phyloP scores from a whole-genome alignment of 2,888 invertebrate species.

The Crematogaster levior region DNA sequence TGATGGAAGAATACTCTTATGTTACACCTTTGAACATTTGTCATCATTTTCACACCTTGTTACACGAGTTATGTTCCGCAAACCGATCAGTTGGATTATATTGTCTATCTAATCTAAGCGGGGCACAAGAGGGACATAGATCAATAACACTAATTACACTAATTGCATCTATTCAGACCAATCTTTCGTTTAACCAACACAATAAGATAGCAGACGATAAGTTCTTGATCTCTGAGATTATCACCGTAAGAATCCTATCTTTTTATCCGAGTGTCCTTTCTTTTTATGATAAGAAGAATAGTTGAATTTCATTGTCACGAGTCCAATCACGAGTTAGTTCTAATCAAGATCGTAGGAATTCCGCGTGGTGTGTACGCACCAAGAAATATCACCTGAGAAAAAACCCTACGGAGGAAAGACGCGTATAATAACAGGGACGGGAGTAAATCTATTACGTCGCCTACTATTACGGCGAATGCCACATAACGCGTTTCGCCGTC shows the following conservation, averaged over 20 bases:
- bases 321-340: conserved; percentile 8
- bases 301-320: conserved; percentile 1
- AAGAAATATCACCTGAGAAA: conserved; percentile 52
- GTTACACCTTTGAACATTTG: conserved; percentile 44
- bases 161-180: conserved; percentile 12
- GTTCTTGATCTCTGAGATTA: not conserved
- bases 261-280: not conserved
- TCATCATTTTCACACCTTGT: conserved; percentile 51
- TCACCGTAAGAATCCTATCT: not conserved
- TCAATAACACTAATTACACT: conserved; percentile 43
- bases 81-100: conserved; percentile 19
- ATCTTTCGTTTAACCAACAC: not conserved
- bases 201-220: too few species aligned
- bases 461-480: conserved; percentile 44
- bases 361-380: not conserved
- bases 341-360: not conserved
- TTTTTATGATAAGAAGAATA: not conserved
- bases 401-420: conserved; percentile 31
- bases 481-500: conserved; percentile 35
- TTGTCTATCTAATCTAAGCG: conserved; percentile 17
- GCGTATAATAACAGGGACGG: conserved; percentile 12
- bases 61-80: conserved; percentile 32
- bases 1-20: conserved; percentile 5
- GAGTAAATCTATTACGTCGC: conserved; percentile 41
- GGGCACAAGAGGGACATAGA: not conserved